Conservation (phyloP, 2,113 vertebrate genomes). For the Tragelaphus scriptus region DNA sequence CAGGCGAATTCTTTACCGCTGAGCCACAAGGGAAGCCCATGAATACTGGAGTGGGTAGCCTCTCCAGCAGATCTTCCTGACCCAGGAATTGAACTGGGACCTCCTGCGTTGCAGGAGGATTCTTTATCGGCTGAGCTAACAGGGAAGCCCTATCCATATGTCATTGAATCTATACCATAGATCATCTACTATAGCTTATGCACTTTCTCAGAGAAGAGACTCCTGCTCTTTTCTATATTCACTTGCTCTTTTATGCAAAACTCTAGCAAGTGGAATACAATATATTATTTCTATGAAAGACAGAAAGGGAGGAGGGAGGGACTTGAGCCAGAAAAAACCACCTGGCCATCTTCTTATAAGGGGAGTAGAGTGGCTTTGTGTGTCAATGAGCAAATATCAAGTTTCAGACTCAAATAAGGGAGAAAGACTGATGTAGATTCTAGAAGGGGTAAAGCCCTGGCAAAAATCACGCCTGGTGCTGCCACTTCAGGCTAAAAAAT, state of each 20-base stretch:
- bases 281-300: neutral
- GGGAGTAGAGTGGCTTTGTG: neutral
- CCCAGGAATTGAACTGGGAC: neutral
- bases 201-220: neutral
- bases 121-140: neutral
- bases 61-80: neutral
- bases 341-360: neutral
- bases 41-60: neutral
- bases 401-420: neutral
- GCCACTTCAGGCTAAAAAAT: neutral
- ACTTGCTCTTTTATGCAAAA: neutral
- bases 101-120: neutral
- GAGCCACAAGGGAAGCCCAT: neutral
- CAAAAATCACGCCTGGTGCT: neutral
- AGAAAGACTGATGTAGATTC: neutral
- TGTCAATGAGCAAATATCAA: neutral
- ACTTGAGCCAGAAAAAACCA: neutral
- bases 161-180: neutral
- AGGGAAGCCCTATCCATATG: neutral
- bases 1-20: neutral
- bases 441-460: neutral
- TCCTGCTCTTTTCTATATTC: neutral
- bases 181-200: neutral
- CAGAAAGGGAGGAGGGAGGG: neutral
- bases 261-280: neutral